Evolutionary conservation across 1,140 invertebrate species (phyloP).

Genomic region (Philotrypesis tridentata): DNA sequence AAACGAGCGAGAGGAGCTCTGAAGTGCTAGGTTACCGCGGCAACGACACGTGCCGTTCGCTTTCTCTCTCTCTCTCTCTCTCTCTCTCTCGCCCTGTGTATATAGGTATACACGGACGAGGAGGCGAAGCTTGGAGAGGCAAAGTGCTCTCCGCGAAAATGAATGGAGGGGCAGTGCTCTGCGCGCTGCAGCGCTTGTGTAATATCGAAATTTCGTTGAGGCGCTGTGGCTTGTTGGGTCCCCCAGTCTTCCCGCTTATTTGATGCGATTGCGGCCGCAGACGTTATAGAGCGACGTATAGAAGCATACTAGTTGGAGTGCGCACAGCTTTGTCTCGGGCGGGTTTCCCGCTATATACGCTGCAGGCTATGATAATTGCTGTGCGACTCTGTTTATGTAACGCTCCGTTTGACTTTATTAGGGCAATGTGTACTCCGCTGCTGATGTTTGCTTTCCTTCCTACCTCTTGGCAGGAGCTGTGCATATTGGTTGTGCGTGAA

Average conservation of each 20-base stretch:
- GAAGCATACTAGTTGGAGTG: too few species aligned
- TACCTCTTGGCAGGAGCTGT: too few species aligned
- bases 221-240: not conserved
- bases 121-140: not conserved
- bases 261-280: not conserved
- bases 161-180: not conserved
- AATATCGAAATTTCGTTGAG: not conserved
- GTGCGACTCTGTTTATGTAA: not conserved
- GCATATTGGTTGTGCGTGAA: too few species aligned
- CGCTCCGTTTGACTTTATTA: too few species aligned
- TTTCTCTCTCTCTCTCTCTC: too few species aligned
- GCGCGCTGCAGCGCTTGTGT: not conserved
- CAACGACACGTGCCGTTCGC: conserved; percentile 53
- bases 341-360: too few species aligned
- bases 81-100: too few species aligned
- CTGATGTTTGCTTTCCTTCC: too few species aligned
- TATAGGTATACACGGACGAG: not conserved
- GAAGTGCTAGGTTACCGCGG: conserved; percentile 53
- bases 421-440: too few species aligned
- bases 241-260: not conserved
- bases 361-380: not conserved
- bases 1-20: not conserved
- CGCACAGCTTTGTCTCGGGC: too few species aligned
- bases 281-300: not conserved
- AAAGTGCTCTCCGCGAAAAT: not conserved